Conservation (phyloP, 2,113 vertebrate species). For the Corythaeola cristata region DNA sequence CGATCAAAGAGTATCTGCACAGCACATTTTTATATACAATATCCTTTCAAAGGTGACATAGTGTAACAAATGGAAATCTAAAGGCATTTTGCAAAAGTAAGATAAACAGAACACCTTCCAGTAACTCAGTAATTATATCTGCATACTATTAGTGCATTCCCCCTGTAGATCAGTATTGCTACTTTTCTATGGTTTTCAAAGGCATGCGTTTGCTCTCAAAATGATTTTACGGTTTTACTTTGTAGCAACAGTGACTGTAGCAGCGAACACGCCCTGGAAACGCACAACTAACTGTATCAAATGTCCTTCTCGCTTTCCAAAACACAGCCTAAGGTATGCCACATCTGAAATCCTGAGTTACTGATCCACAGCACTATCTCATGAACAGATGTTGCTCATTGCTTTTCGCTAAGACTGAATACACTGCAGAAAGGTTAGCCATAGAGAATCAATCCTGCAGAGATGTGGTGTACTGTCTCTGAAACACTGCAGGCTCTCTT, state of each 20-base stretch:
- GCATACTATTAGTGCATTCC: neutral
- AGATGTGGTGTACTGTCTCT: neutral
- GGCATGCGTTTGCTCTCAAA: neutral
- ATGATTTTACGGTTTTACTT: constrained; percentile 61
- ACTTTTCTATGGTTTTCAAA: neutral
- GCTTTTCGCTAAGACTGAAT: constrained; percentile 37
- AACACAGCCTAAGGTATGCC: constrained; percentile 7
- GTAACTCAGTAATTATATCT: constrained; percentile 28
- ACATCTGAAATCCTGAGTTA: constrained; percentile 54
- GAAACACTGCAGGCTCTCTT: neutral
- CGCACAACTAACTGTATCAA: constrained; percentile 4
- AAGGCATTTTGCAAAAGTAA: constrained; percentile 11
- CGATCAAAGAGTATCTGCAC: neutral
- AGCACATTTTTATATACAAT: neutral
- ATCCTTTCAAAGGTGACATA: neutral
- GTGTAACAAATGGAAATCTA: constrained; percentile 15
- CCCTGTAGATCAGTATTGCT: neutral
- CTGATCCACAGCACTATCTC: constrained; percentile 35
- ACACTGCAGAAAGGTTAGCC: constrained; percentile 56
- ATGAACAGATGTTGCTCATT: constrained; percentile 56
- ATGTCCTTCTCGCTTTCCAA: constrained; percentile 34
- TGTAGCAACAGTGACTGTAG: constrained; percentile 22
- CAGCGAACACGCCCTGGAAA: constrained; percentile 43
- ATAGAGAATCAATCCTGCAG: neutral
- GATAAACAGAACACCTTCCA: constrained; percentile 20